phyloP scores from a whole-genome alignment of 2,888 invertebrate species.

The Bombyx huttoni region DNA sequence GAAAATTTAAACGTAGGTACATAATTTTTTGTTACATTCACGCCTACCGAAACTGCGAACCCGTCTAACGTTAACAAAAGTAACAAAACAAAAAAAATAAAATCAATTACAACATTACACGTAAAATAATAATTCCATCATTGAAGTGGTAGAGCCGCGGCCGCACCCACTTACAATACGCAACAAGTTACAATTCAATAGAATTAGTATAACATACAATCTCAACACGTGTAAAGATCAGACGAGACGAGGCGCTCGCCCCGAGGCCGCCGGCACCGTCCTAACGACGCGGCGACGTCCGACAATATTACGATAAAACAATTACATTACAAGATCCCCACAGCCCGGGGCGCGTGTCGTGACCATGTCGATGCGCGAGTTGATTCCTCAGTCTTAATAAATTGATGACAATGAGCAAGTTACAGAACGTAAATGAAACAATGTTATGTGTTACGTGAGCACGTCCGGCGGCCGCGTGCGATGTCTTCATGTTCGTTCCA shows the following conservation, averaged over 20 bases:
- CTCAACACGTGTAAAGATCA: constrained; percentile 68
- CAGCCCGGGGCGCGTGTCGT: constrained; percentile 29
- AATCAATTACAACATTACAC: constrained; percentile 29
- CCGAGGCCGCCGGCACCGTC: background rate
- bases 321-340: constrained; percentile 50
- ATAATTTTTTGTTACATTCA: constrained; percentile 12
- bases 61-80: constrained; percentile 66
- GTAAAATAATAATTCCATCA: constrained; percentile 57
- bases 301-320: constrained; percentile 26
- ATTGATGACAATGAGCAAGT: constrained; percentile 72
- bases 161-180: constrained; percentile 50
- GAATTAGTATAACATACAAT: constrained; percentile 71
- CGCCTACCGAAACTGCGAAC: constrained; percentile 48
- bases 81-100: constrained; percentile 45
- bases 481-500: constrained; percentile 51
- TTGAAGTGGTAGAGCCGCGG: constrained; percentile 39
- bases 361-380: constrained; percentile 68
- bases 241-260: background rate
- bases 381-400: constrained; percentile 72
- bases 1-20: constrained; percentile 52
- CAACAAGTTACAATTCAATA: constrained; percentile 71
- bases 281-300: constrained; percentile 20
- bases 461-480: constrained; percentile 25
- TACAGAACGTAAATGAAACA: constrained; percentile 56
- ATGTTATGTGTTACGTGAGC: constrained; percentile 48